Conservation (phyloP, 2,113 vertebrate genomes). For the Apodemus sylvaticus region DNA sequence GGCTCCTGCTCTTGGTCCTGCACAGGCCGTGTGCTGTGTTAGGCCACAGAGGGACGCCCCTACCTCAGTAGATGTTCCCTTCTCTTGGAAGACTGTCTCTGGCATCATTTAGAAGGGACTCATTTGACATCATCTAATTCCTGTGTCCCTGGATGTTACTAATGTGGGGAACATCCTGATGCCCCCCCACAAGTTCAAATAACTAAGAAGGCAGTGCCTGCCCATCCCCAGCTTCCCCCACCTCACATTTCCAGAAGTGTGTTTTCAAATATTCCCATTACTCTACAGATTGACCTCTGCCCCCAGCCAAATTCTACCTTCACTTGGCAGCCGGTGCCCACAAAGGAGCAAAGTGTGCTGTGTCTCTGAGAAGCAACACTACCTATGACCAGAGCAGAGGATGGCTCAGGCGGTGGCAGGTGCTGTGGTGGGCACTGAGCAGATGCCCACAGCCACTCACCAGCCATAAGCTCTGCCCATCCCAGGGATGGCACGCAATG, state of each 20-base stretch:
- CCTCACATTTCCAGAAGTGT: neutral
- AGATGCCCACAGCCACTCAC: too few relatives aligned
- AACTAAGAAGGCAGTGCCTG: neutral
- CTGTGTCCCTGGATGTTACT: neutral
- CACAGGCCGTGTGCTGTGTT: neutral
- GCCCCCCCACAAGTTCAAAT: neutral
- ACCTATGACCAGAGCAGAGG: neutral
- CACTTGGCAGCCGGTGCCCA: neutral
- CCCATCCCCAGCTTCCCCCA: neutral
- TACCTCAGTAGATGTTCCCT: neutral
- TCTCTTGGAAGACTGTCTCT: neutral
- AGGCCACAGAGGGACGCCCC: neutral
- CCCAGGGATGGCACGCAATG: neutral
- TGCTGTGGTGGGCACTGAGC: neutral
- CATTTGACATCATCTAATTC: neutral
- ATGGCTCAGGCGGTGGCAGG: too few relatives aligned
- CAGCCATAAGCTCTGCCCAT: neutral
- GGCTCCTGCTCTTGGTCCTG: neutral
- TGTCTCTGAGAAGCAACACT: neutral
- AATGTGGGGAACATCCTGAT: neutral
- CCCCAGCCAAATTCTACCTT: neutral
- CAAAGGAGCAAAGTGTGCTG: neutral
- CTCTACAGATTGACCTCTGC: neutral
- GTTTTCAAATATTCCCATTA: neutral
- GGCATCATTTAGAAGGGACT: neutral